phyloP scores from a whole-genome alignment of 2,888 invertebrate genomes.

The Copidosoma aretas region DNA sequence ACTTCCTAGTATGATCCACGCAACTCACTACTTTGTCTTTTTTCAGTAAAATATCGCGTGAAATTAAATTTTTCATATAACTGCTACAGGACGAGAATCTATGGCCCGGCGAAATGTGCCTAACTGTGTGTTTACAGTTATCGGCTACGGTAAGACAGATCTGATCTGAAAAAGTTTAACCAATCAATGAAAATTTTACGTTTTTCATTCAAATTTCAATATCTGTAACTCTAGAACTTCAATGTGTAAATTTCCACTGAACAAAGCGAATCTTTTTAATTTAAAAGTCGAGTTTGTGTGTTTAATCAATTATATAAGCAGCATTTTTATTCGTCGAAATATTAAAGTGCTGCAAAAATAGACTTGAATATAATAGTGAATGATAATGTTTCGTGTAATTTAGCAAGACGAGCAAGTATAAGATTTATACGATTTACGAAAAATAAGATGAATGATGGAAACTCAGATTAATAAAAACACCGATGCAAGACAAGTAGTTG shows the following conservation, averaged over 20 bases:
- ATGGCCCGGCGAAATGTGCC: too few species aligned
- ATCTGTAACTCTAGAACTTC: constrained; percentile 14
- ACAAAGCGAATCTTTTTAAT: background rate
- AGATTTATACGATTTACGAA: constrained; percentile 24
- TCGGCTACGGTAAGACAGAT: constrained; percentile 17
- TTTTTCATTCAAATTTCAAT: constrained; percentile 29
- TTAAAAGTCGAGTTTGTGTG: too few species aligned
- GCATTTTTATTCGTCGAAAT: constrained; percentile 9
- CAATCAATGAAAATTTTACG: constrained; percentile 11
- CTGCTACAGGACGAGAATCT: constrained; percentile 6
- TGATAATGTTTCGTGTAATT: constrained; percentile 23
- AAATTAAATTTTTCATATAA: constrained; percentile 4
- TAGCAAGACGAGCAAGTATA: constrained; percentile 26
- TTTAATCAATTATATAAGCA: background rate
- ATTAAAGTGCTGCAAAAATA: constrained; percentile 18
- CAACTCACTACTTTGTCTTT: background rate
- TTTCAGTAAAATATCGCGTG: background rate
- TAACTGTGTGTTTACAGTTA: too few species aligned
- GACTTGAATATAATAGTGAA: constrained; percentile 16
- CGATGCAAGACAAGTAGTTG: background rate
- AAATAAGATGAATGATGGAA: background rate
- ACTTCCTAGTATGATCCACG: too few species aligned
- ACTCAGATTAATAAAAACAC: background rate
- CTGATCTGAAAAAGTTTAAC: constrained; percentile 31
- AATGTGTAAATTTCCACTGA: constrained; percentile 16